A percentile compares a stretch with the other conserved stretches of the same genome.
These are phyloP conservation scores for Mayetiola destructor DNA, from an alignment of 2,888 invertebrate genomes.

Conservation along the genomic window DNA sequence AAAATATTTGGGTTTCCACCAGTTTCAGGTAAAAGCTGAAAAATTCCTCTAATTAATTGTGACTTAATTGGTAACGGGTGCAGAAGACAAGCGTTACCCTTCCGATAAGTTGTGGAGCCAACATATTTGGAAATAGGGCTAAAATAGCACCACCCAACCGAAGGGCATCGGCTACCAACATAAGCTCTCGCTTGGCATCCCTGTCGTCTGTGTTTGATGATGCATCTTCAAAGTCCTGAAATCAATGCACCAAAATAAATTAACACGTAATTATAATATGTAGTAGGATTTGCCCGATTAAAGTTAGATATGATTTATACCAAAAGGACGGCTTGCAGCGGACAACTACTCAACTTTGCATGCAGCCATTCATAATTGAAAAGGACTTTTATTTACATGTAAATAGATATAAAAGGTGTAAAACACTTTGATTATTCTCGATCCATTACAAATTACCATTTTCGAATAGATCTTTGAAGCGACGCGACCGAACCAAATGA, in stretches of 20 bases:
- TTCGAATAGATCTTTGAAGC: constrained; percentile 78
- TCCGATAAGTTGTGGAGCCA: constrained; percentile 40
- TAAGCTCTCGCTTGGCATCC: constrained; percentile 57
- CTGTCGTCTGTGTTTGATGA: constrained; percentile 50
- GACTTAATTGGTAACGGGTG: too few species aligned
- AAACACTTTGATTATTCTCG: too few species aligned
- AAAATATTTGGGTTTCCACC: constrained; percentile 68
- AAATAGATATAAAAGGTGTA: too few species aligned
- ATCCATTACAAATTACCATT: too few species aligned
- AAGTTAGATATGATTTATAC: too few species aligned
- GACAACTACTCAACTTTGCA: constrained; percentile 88
- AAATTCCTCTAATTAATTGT: constrained; percentile 39
- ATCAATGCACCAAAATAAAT: constrained; percentile 37
- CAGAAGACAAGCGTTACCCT: constrained; percentile 33
- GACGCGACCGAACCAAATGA: constrained; percentile 79
- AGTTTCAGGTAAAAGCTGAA: constrained; percentile 77
- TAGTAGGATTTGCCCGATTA: too few species aligned
- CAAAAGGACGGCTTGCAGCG: constrained; percentile 65
- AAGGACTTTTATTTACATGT: too few species aligned
- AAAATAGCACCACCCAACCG: constrained; percentile 84
- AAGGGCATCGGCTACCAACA: constrained; percentile 85
- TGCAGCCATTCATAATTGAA: constrained; percentile 98
- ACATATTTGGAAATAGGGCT: constrained; percentile 84
- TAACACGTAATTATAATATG: background rate
- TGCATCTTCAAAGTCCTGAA: constrained; percentile 70